Evolutionary conservation across 1,140 invertebrate species (phyloP), one percentile per base, ranked within the genome.

Genomic region (Himalopsyche phryganea): DNA sequence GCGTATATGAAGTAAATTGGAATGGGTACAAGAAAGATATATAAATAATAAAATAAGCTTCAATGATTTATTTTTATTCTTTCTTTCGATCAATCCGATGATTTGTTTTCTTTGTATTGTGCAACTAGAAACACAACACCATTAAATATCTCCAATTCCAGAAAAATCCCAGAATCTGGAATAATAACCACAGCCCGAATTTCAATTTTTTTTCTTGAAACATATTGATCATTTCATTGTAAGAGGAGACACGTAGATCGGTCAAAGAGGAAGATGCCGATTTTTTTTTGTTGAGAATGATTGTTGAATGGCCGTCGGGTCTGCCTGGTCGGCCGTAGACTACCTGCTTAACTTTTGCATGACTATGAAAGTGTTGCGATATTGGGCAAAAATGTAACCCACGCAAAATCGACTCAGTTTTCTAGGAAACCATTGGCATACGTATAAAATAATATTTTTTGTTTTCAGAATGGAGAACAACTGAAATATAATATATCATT

Each of bases 151-250:
- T 23, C 35, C 20, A 19, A 40, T 28, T 28, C 38, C 40, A 57
- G 51, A 48, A 58, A 51, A 58, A 58, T 46, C 36, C n/a, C 11
- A 7, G 23, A 47, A 50, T 49, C 46, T 23, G 46, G 40, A 35
- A 57, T 55, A 38, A 46, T 42, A 50, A 40, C 47, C 56, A 38
- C 40, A 54, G 38, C 44, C 52, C 41, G 20, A 33, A 41, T 47
- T 52, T 53, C 56, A 20, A 41, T 59, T 60, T 51, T n/a, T 28
- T 28, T 28, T 60, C 55, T 60, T 36, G 45, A 17, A 35, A 42
- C 48, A 50, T 61, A 61, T 61, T 61, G 59, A 61, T 61, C 52
- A 56, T 61, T 60, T 48, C 23, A 46, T 56, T 61, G 59, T 61
- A 50, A 50, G 33, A n/a, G 48, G 48, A 56, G 60, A 58, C 54